These are phyloP conservation scores for Drosophila kuntzei DNA, from an alignment of 2,888 invertebrate species.

Conservation along the genomic window DNA sequence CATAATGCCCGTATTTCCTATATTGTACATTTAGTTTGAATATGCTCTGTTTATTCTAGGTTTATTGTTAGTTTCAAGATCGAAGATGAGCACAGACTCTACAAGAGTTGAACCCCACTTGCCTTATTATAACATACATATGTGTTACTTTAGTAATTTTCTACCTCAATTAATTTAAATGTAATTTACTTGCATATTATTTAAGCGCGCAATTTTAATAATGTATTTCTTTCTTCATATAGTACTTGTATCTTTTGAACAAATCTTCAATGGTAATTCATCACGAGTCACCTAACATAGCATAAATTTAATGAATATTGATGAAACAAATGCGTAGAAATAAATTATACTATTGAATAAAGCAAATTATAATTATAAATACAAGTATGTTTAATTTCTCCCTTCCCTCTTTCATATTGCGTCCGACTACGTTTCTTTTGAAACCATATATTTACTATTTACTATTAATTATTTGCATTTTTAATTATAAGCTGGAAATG, in stretches of 20 bases:
- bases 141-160: constrained; percentile 81
- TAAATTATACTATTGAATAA: constrained; percentile 55
- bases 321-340: constrained; percentile 49
- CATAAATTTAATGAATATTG: constrained; percentile 45
- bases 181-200: constrained; percentile 69
- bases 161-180: constrained; percentile 78
- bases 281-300: constrained; percentile 62
- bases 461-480: constrained; percentile 11
- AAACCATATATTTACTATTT: constrained; percentile 13
- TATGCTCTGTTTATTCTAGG: constrained; percentile 55
- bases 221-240: constrained; percentile 30
- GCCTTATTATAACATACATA: constrained; percentile 74
- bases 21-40: constrained; percentile 61
- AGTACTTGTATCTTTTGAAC: constrained; percentile 35
- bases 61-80: constrained; percentile 69
- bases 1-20: constrained; percentile 33
- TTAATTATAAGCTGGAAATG: constrained; percentile 35
- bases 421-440: constrained; percentile 26
- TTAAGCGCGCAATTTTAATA: constrained; percentile 61
- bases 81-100: constrained; percentile 64
- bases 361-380: constrained; percentile 38
- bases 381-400: constrained; percentile 37
- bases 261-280: constrained; percentile 31
- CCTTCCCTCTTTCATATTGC: constrained; percentile 18
- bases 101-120: constrained; percentile 73